Base-by-base conservation (phyloP, 2,113 vertebrate genomes). In the Spea multiplicata region DNA sequence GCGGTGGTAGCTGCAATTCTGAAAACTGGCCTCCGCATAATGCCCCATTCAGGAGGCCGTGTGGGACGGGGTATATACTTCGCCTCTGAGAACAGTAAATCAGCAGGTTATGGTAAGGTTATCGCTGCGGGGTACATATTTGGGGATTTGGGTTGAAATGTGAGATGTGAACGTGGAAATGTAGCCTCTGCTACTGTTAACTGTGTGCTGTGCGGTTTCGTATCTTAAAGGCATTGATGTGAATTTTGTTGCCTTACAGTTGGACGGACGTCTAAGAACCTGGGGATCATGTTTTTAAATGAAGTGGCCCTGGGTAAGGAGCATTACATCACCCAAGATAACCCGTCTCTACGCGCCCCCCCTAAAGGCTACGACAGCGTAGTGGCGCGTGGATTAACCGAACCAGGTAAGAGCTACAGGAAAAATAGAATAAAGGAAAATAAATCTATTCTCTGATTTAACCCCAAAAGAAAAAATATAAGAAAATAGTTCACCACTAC, bases 11-110 rank as follows among this genome's bases (percentile, higher is more conserved):
- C 91, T 0, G 94, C 96, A 46, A 98, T 98, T 83, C 90, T 99
- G 79, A 96, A 94, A 87, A 95, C 91, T 0, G 95, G 97, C 3
- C 91, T 99, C 74, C 92, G 93, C 62, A 97, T 99, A 82, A 96
- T 97, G 96, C 95, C 96, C 0, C 95, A 97, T 80, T 96, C 95
- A 0, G 94, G 96, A 0, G 95, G 96, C 0, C 90, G 93, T 0
- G 94, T 96, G 8, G 96, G 97, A 79, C 85, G 83, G 8, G 95
- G 96, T 16, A 95, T 97, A 81, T 99, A 95, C 87, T 99, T 97
- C 0, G 93, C 96, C 47, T 98, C 95, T 0, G 96, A 98, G 90
- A 97, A 94, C 86, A 81, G 79, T 72, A 98, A 96, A 83, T 98
- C 95, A 10, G 92, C 92, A 0, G 0, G 67, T 80, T 98, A 96